phyloP scores from a whole-genome alignment of 2,888 invertebrate genomes.

The Creontiades dilutus region DNA sequence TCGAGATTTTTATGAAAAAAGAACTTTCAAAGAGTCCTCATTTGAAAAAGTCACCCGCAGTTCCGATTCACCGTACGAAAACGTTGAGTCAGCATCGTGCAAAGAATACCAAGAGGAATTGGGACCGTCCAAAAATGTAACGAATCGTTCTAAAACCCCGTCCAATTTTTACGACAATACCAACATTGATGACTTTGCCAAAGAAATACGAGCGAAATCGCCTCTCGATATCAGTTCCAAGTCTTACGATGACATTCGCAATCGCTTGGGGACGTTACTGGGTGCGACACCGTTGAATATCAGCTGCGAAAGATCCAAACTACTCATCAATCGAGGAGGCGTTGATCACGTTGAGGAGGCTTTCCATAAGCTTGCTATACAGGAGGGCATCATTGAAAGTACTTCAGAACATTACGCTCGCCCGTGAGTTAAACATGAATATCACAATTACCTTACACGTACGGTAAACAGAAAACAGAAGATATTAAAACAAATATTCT shows the following conservation, averaged over 20 bases:
- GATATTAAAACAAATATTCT: too few relatives aligned
- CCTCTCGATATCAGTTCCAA: slow-evolving; percentile 63
- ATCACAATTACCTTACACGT: too few relatives aligned
- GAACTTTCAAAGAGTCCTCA: slow-evolving; percentile 70
- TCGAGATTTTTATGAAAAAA: slow-evolving; percentile 67
- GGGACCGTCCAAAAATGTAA: neutral
- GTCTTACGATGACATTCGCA: slow-evolving; percentile 64
- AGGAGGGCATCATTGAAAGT: slow-evolving; percentile 66
- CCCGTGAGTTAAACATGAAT: slow-evolving; percentile 41
- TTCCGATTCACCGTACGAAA: slow-evolving; percentile 72
- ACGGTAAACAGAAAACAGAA: too few relatives aligned
- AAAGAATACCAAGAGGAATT: slow-evolving; percentile 69
- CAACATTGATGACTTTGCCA: slow-evolving; percentile 8
- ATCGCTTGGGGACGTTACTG: slow-evolving; percentile 58
- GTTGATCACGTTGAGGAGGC: slow-evolving; percentile 69
- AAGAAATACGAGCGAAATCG: slow-evolving; percentile 20
- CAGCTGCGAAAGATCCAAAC: neutral
- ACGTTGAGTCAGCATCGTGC: slow-evolving; percentile 72
- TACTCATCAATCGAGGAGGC: neutral
- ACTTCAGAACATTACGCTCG: neutral
- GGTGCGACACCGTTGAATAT: slow-evolving; percentile 54
- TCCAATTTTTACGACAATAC: slow-evolving; percentile 73
- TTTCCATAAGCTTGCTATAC: slow-evolving; percentile 64
- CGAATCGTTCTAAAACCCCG: slow-evolving; percentile 65
- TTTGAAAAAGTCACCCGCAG: slow-evolving; percentile 69